These are phyloP conservation scores for Anagyrus pseudococci DNA, from an alignment of 2,888 invertebrate genomes.

Conservation along the genomic window DNA sequence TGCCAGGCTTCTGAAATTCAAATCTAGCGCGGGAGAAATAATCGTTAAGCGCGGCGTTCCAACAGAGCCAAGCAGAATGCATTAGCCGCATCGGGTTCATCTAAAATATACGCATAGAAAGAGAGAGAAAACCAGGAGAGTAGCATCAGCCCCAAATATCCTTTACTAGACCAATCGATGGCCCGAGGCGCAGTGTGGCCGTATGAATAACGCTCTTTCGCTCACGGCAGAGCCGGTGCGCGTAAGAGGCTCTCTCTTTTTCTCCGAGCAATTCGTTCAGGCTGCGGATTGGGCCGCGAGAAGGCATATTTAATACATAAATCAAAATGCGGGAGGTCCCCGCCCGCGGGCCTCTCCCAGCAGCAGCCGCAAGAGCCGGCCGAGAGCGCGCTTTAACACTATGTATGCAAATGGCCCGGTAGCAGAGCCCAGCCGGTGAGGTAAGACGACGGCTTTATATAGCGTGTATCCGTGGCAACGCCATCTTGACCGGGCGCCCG, in stretches of 20 bases:
- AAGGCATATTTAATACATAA: constrained; percentile 61
- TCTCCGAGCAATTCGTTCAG: constrained; percentile 39
- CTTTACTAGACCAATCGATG: constrained; percentile 21
- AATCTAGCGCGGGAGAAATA: no score
- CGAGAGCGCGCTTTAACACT: constrained; percentile 26
- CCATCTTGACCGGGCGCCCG: constrained; percentile 47
- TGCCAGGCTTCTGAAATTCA: no score
- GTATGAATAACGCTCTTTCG: constrained; percentile 19
- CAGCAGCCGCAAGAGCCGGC: constrained; percentile 11
- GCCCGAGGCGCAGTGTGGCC: constrained; percentile 17
- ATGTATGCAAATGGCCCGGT: constrained; percentile 35
- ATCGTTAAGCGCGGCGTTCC: no score
- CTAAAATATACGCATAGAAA: no score
- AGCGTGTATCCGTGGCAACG: constrained; percentile 37
- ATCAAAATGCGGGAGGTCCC: constrained; percentile 56
- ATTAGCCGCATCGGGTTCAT: no score
- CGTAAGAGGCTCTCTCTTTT: constrained; percentile 2
- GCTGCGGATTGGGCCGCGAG: constrained; percentile 45
- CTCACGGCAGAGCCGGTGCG: constrained; percentile 18
- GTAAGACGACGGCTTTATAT: not conserved
- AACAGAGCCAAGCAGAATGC: no score
- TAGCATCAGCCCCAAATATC: no score
- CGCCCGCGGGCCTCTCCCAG: constrained; percentile 48
- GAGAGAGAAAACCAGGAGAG: no score
- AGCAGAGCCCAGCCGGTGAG: not conserved